Base-by-base conservation (phyloP, 1,140 invertebrate genomes). In the Drosophila novamexicana region DNA sequence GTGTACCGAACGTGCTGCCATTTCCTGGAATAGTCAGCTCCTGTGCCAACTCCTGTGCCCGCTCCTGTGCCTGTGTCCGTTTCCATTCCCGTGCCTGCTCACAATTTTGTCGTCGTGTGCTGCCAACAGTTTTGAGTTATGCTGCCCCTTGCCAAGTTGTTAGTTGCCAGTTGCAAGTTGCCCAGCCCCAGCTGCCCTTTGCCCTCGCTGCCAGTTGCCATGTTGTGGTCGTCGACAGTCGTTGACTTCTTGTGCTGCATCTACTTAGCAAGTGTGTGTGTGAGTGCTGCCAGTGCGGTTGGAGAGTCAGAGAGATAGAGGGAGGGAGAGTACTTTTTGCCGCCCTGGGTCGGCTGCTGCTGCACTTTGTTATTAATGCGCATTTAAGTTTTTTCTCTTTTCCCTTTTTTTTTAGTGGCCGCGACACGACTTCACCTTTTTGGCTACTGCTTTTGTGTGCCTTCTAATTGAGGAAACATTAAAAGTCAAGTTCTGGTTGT, bases 391-490 rank as follows among this genome's bases (percentile, higher is more conserved):
- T 85, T 81, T 79, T 52, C 64, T 72, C 58, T 63, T 56, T 42
- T 54, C 7, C 32, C 12, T 39, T 56, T 56, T 37, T 64, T 75
- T 34, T 22, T 36, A 47, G 62, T 32, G 47, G 69, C 59, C 44
- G 47, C 80, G 68, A 73, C 75, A 72, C 65, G 76, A 79, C 64
- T 86, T 71, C 76, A 86, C 83, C 83, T 86, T 86, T 86, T 86
- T 88, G 82, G 82, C 82, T 82, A 63, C 62, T 52, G 75, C 75
- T 64, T 88, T 86, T 86, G 82, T 86, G 64, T 77, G 83, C 72
- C 63, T 88, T 86, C 83, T 86, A 86, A 86, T 86, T 86, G 83
- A 86, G 83, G 83, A 88, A 88, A 89, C 83, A 88, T 88, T 88
- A 88, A 88, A 88, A 88, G 83, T 88, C 84, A 88, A 88, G 84